Evolutionary conservation across 2,797 vertebrate species (phyloP).

Genomic region (Enteromius fasciolatus): DNA sequence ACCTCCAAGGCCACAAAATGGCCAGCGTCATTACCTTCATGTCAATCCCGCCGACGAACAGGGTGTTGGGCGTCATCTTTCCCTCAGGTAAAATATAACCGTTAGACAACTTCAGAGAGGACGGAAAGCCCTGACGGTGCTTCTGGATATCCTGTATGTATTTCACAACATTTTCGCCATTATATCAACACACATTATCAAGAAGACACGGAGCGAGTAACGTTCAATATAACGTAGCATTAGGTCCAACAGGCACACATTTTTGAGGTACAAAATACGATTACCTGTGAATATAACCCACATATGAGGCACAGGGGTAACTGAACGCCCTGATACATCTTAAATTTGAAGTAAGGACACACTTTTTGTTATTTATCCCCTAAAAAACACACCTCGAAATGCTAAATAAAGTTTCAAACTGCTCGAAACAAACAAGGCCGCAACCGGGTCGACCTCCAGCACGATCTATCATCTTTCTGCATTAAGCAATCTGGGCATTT

Average conservation of each 20-base stretch:
- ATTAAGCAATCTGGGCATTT: constrained; percentile 13
- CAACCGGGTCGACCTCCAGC: neutral
- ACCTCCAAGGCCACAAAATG: neutral
- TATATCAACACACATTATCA: neutral
- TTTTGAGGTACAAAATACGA: neutral
- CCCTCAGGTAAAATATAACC: constrained; percentile 93
- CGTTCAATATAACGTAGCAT: too few relatives aligned
- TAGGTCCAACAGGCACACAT: neutral
- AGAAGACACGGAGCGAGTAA: neutral
- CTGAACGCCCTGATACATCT: constrained; percentile 38
- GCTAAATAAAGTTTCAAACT: neutral
- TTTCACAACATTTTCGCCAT: neutral
- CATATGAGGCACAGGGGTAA: constrained; percentile 41
- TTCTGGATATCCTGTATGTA: constrained; percentile 68
- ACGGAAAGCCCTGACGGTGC: constrained; percentile 65
- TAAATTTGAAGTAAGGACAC: neutral
- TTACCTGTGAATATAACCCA: constrained; percentile 46
- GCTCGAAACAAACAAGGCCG: neutral
- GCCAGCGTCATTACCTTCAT: constrained; percentile 79
- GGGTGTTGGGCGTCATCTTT: constrained; percentile 89
- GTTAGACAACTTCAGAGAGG: constrained; percentile 75
- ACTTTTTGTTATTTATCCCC: neutral
- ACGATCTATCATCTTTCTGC: constrained; percentile 20
- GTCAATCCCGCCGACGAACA: constrained; percentile 96
- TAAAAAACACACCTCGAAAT: constrained; percentile 7